phyloP scores from a whole-genome alignment of 2,888 invertebrate species.

The Apotomis capreana region DNA sequence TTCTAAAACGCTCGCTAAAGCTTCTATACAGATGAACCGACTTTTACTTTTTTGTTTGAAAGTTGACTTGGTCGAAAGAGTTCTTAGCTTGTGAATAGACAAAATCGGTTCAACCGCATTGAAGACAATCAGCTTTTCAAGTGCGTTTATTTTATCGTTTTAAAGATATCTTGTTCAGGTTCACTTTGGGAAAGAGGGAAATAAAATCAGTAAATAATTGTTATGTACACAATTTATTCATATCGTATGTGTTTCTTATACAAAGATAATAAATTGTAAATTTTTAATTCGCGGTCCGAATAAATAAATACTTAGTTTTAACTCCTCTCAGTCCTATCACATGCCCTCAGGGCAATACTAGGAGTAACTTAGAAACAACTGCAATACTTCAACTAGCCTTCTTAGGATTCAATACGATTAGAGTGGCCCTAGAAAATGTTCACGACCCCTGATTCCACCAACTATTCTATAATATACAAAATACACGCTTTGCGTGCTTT shows the following conservation, averaged over 20 bases:
- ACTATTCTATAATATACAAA: conserved; percentile 39
- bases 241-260: conserved; percentile 81
- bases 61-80: no score
- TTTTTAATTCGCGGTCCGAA: conserved; percentile 76
- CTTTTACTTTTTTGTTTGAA: no score
- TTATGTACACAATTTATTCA: conserved; percentile 83
- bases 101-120: no score
- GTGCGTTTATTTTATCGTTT: no score
- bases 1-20: no score
- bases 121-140: no score
- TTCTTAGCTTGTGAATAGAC: no score
- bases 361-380: conserved; percentile 65
- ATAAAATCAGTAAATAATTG: conserved; percentile 70
- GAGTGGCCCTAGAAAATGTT: conserved; percentile 50
- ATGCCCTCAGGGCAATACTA: conserved; percentile 70
- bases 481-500: conserved; percentile 40
- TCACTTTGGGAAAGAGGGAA: conserved; percentile 51
- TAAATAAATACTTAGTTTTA: conserved; percentile 80
- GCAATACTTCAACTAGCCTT: conserved; percentile 71
- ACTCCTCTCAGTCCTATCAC: conserved; percentile 73
- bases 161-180: no score
- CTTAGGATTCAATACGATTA: conserved; percentile 63
- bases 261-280: conserved; percentile 83
- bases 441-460: conserved; percentile 45
- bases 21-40: no score